Conservation (phyloP, 1,140 invertebrate genomes). For the Brachionus calyciflorus region DNA sequence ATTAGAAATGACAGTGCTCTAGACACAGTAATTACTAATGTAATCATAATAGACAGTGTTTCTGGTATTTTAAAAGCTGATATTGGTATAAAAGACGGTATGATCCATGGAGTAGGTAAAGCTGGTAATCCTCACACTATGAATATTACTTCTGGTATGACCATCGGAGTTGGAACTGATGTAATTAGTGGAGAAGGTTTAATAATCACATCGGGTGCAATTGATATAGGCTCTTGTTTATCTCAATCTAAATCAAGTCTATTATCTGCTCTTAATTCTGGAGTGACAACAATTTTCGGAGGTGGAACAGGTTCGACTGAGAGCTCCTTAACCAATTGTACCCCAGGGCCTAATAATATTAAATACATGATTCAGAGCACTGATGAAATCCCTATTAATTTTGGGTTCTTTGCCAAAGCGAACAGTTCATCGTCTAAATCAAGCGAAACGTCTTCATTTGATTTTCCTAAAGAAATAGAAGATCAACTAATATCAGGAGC, state of each 20-base stretch:
- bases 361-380: constrained; percentile 59
- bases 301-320: constrained; percentile 60
- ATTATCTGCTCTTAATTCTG: constrained; percentile 56
- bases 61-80: constrained; percentile 60
- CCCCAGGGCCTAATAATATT: constrained; percentile 59
- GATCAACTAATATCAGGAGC: constrained; percentile 59
- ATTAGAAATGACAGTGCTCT: constrained; percentile 50
- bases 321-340: constrained; percentile 58
- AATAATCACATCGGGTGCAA: constrained; percentile 58
- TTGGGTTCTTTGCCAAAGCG: constrained; percentile 60
- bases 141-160: constrained; percentile 51
- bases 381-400: constrained; percentile 59
- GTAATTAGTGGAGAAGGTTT: constrained; percentile 58
- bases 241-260: constrained; percentile 52
- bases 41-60: constrained; percentile 57
- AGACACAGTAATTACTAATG: constrained; percentile 61
- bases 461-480: constrained; percentile 51
- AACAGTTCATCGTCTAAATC: constrained; percentile 52
- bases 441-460: constrained; percentile 49
- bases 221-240: constrained; percentile 58
- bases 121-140: constrained; percentile 60
- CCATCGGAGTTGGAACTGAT: constrained; percentile 58
- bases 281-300: constrained; percentile 59
- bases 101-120: constrained; percentile 59
- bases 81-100: constrained; percentile 59